Evolutionary conservation across 2,888 invertebrate genomes (phyloP).

Genomic region (Chalcosyrphus nemorum): DNA sequence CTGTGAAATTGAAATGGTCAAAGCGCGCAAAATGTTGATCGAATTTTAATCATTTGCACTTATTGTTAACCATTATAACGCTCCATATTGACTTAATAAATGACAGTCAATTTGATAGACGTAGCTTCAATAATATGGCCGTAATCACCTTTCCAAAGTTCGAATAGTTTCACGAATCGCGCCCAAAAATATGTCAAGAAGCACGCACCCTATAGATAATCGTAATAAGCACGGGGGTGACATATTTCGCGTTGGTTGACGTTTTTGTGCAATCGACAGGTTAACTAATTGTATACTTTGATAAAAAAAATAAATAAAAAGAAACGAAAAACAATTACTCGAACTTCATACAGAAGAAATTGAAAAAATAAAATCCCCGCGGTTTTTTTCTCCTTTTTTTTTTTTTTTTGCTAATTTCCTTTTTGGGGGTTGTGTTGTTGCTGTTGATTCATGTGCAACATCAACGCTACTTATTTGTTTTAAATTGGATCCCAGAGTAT

Average conservation of each 20-base stretch:
- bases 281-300: conserved; percentile 32
- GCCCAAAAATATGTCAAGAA: too few species aligned
- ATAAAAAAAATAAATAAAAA: neutral
- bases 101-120: too few species aligned
- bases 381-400: conserved; percentile 1
- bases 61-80: too few species aligned
- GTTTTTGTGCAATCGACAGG: conserved; percentile 46
- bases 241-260: neutral
- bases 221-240: too few species aligned
- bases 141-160: too few species aligned
- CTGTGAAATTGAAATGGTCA: too few species aligned
- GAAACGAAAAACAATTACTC: conserved; percentile 10
- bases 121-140: too few species aligned
- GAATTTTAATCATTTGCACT: too few species aligned
- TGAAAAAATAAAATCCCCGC: neutral
- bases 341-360: conserved; percentile 22
- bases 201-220: too few species aligned
- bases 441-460: neutral
- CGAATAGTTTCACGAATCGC: too few species aligned
- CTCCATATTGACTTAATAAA: too few species aligned
- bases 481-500: conserved; percentile 4
- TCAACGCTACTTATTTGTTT: conserved; percentile 27
- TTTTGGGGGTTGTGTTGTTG: neutral
- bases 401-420: conserved; percentile 33
- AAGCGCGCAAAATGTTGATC: too few species aligned